These are phyloP conservation scores for Delphinapterus leucas DNA, from an alignment of 2,113 vertebrate species.

Conservation along the genomic window DNA sequence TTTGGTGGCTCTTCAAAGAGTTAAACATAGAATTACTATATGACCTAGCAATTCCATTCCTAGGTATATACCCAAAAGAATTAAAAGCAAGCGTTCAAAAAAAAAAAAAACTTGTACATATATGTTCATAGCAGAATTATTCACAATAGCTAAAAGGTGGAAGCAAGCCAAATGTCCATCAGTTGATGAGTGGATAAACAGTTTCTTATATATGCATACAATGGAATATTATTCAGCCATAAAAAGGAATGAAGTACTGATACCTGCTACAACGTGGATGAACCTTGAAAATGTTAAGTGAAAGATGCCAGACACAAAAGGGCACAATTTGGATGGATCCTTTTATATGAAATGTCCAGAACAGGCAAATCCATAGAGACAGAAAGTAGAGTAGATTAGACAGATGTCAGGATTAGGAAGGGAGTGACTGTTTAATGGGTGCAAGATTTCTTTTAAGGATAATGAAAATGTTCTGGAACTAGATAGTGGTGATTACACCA, in stretches of 20 bases:
- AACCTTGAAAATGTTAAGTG: not conserved
- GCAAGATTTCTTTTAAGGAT: not conserved
- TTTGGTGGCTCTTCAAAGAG: not conserved
- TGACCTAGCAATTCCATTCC: not conserved
- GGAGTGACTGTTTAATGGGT: not conserved
- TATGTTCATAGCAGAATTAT: not conserved
- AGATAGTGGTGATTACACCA: not conserved
- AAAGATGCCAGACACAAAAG: not conserved
- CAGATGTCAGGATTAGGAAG: not conserved
- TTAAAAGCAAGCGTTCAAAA: not conserved
- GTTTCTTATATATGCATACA: not conserved
- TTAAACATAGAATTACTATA: not conserved
- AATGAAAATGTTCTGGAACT: not conserved
- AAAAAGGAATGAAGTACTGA: not conserved
- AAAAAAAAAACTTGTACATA: not conserved
- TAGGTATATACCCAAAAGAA: not conserved
- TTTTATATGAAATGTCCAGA: not conserved
- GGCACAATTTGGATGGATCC: not conserved
- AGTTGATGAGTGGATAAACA: not conserved
- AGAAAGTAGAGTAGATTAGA: not conserved
- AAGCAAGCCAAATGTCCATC: not conserved
- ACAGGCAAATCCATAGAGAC: not conserved
- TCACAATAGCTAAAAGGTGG: not conserved
- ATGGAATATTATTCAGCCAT: not conserved
- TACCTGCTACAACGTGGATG: not conserved